Conservation (phyloP, 1,140 invertebrate species). For the Samia ricini region DNA sequence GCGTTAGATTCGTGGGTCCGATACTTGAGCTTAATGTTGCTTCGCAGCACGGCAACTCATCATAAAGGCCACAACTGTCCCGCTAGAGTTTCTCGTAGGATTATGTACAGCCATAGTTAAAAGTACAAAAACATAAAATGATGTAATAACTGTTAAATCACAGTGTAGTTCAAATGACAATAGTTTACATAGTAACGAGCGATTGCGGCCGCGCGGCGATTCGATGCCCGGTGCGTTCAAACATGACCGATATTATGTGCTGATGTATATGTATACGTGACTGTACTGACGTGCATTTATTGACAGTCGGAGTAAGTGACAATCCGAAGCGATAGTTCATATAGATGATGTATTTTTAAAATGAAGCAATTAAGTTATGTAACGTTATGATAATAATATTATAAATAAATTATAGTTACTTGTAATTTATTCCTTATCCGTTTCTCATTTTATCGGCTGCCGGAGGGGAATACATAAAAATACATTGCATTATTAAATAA, state of each 20-base stretch:
- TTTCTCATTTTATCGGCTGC: constrained; percentile 58
- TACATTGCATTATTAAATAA: constrained; percentile 52
- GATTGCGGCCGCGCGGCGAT: background rate
- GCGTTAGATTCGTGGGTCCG: too few relatives aligned
- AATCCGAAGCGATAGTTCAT: constrained; percentile 26
- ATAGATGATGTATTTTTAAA: constrained; percentile 24
- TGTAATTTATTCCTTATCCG: constrained; percentile 53
- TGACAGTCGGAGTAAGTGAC: background rate
- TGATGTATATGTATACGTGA: background rate
- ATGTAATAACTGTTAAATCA: background rate
- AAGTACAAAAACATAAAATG: background rate
- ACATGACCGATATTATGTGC: background rate
- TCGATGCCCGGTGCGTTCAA: background rate
- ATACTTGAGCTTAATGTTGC: too few relatives aligned
- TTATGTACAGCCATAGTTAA: background rate
- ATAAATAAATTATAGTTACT: constrained; percentile 53
- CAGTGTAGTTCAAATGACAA: background rate
- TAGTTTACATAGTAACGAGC: background rate
- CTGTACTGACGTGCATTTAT: background rate
- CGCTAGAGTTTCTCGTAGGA: too few relatives aligned
- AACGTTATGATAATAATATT: constrained; percentile 35
- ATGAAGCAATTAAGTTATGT: constrained; percentile 42
- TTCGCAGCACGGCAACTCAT: too few relatives aligned
- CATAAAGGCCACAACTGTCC: too few relatives aligned
- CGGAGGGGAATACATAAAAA: constrained; percentile 62